Evolutionary conservation across 1,140 invertebrate genomes (phyloP).

Genomic region (Penaeus chinensis): DNA sequence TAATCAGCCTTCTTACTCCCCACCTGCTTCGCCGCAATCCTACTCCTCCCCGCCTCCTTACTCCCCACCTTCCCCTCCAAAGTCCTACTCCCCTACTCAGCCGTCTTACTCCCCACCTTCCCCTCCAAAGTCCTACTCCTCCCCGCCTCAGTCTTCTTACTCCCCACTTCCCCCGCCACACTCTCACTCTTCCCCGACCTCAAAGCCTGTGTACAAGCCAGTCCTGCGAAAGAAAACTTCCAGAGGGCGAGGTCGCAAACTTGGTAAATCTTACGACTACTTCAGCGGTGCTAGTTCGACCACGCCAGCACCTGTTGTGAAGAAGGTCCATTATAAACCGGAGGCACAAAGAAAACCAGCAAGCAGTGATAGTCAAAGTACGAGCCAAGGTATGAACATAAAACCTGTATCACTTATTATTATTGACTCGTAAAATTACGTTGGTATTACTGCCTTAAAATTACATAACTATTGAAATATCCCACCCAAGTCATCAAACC

Average conservation of each 20-base stretch:
- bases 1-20: background rate
- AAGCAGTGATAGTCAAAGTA: no score
- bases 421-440: no score
- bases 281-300: no score
- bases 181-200: background rate
- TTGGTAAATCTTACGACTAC: no score
- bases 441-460: no score
- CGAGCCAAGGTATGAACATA: no score
- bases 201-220: background rate
- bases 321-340: no score
- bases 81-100: background rate
- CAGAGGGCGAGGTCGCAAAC: no score
- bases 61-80: background rate
- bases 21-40: background rate
- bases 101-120: background rate
- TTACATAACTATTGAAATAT: background rate
- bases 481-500: background rate
- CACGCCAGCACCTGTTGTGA: no score
- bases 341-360: no score
- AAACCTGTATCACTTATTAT: no score
- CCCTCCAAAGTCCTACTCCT: background rate
- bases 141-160: background rate
- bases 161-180: background rate
- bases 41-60: background rate
- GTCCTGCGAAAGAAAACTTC: no score